Evolutionary conservation across 2,888 invertebrate genomes (phyloP).

Genomic region (Leucophenga maculata): DNA sequence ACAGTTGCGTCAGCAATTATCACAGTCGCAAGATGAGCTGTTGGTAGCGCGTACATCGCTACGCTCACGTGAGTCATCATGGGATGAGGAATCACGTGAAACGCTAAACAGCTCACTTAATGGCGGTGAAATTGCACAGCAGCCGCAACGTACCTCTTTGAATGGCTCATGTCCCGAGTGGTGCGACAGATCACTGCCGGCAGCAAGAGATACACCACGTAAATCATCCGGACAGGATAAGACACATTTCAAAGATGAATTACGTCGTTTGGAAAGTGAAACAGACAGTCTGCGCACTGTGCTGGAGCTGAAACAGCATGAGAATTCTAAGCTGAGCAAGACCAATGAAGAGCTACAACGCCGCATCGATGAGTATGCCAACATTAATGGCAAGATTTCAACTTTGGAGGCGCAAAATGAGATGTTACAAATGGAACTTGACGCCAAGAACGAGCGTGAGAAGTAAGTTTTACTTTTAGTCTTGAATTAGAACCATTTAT

Average conservation of each 20-base stretch:
- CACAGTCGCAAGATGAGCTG: constrained; percentile 69
- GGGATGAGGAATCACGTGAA: constrained; percentile 35
- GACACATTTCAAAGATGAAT: constrained; percentile 39
- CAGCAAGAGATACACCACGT: constrained; percentile 5
- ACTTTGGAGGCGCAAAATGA: constrained; percentile 87
- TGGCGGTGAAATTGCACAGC: constrained; percentile 57
- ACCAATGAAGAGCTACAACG: constrained; percentile 80
- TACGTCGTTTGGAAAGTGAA: constrained; percentile 78
- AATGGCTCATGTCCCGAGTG: too few species aligned
- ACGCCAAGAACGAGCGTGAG: constrained; percentile 76
- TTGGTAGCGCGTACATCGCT: constrained; percentile 55
- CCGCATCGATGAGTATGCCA: constrained; percentile 83
- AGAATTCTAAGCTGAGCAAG: constrained; percentile 84
- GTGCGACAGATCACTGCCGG: too few species aligned
- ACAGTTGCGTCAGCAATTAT: constrained; percentile 68
- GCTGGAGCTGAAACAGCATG: constrained; percentile 88
- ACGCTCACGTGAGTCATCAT: too few species aligned
- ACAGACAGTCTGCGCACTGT: constrained; percentile 89
- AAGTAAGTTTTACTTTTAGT: constrained; percentile 73
- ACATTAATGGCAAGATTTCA: constrained; percentile 82
- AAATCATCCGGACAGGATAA: neutral
- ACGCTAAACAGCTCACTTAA: constrained; percentile 51
- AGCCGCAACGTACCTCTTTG: constrained; percentile 21
- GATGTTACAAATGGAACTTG: constrained; percentile 81
- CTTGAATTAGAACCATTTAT: neutral